A percentile compares a stretch with the other conserved stretches of the same genome.
phyloP scores from a whole-genome alignment of 2,797 vertebrate genomes.

The Sciaenops ocellatus region DNA sequence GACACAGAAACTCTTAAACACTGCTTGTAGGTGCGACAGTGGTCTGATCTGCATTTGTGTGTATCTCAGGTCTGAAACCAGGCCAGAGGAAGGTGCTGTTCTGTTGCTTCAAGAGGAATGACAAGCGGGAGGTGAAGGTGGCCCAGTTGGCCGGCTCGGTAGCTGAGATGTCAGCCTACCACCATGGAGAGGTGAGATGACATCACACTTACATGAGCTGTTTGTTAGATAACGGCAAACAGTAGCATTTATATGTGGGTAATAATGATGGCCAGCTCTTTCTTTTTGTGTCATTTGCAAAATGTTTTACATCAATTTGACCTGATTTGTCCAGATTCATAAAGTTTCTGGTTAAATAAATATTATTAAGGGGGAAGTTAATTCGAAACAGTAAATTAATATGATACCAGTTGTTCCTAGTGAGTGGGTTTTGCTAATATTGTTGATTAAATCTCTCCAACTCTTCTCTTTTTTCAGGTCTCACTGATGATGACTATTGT shows the following conservation, averaged over 20 bases:
- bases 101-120: slow-evolving; percentile 96
- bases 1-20: neutral
- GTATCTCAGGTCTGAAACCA: slow-evolving; percentile 92
- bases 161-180: slow-evolving; percentile 98
- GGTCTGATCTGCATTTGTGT: slow-evolving; percentile 17
- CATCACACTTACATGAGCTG: neutral
- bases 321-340: too few relatives aligned
- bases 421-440: neutral
- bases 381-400: neutral
- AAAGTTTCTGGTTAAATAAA: too few relatives aligned
- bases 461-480: slow-evolving; percentile 74
- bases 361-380: neutral
- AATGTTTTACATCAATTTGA: too few relatives aligned
- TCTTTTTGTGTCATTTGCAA: too few relatives aligned
- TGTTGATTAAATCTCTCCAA: neutral
- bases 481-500: slow-evolving; percentile 99
- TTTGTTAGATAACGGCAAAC: too few relatives aligned
- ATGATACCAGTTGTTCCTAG: neutral
- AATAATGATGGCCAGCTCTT: too few relatives aligned
- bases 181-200: slow-evolving; percentile 94
- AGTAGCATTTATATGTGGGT: too few relatives aligned
- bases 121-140: slow-evolving; percentile 98
- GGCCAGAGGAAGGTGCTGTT: slow-evolving; percentile 98
- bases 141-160: slow-evolving; percentile 99
- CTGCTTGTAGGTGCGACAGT: neutral